Percentiles rank a stretch among this genome's conserved stretches.
Evolutionary conservation across 2,888 invertebrate species (phyloP).

Genomic region (Catonia carolina): DNA sequence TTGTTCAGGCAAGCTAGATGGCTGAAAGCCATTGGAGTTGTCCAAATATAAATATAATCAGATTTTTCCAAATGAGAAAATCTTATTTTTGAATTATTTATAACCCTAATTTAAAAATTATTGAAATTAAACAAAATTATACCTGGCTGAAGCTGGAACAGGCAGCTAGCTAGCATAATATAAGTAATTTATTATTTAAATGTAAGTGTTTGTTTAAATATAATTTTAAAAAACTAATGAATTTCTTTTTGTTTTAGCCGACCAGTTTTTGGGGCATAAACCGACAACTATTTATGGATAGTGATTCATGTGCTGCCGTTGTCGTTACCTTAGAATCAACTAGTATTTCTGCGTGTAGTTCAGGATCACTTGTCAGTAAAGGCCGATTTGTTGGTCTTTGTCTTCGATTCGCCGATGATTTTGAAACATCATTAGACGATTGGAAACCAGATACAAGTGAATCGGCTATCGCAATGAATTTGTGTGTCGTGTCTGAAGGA

Average conservation of each 20-base stretch:
- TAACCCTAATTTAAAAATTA: too few relatives aligned
- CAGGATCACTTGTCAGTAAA: slow-evolving; percentile 91
- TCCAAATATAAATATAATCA: too few relatives aligned
- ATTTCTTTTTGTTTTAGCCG: slow-evolving; percentile 40
- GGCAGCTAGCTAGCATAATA: too few relatives aligned
- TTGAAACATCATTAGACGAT: slow-evolving; percentile 92
- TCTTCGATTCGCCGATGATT: slow-evolving; percentile 93
- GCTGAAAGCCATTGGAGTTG: too few relatives aligned
- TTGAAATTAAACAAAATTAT: too few relatives aligned
- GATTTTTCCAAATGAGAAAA: too few relatives aligned
- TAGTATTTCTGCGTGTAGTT: slow-evolving; percentile 91
- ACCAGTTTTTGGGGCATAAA: slow-evolving; percentile 52
- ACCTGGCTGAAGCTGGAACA: too few relatives aligned
- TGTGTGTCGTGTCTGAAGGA: slow-evolving; percentile 97
- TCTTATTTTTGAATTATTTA: too few relatives aligned
- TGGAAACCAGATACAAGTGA: slow-evolving; percentile 79
- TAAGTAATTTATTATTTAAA: too few relatives aligned
- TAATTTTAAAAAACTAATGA: too few relatives aligned
- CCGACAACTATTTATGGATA: slow-evolving; percentile 57
- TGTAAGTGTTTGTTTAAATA: too few relatives aligned
- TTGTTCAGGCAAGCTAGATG: too few relatives aligned
- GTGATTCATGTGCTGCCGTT: slow-evolving; percentile 80
- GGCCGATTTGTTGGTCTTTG: slow-evolving; percentile 82
- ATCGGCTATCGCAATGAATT: slow-evolving; percentile 57
- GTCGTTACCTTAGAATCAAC: slow-evolving; percentile 94